phyloP scores from a whole-genome alignment of 2,888 invertebrate genomes.

The Napeogenes sylphis region DNA sequence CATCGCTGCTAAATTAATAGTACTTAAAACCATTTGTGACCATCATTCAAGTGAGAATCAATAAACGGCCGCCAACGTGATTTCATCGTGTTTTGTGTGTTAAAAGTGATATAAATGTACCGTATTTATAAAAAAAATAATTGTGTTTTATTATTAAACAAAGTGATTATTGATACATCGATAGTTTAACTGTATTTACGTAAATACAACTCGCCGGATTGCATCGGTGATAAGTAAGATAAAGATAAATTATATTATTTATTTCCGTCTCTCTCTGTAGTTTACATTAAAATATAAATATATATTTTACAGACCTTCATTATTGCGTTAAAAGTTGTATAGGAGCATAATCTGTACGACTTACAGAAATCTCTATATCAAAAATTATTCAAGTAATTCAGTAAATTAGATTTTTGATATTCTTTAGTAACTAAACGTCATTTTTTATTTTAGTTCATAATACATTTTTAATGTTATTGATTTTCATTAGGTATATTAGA shows the following conservation, averaged over 20 bases:
- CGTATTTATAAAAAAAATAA: neutral
- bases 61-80: slow-evolving; percentile 10
- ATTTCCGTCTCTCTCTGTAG: slow-evolving; percentile 1
- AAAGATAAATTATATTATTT: neutral
- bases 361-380: too few relatives aligned
- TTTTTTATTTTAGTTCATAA: neutral
- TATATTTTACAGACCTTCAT: neutral
- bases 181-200: neutral
- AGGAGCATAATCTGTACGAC: neutral
- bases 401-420: too few relatives aligned
- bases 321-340: neutral
- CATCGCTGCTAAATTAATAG: slow-evolving; percentile 20
- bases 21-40: slow-evolving; percentile 21
- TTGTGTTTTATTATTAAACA: neutral
- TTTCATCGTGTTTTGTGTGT: slow-evolving; percentile 9
- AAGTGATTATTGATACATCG: neutral
- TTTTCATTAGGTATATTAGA: neutral
- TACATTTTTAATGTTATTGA: neutral
- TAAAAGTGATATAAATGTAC: slow-evolving; percentile 2
- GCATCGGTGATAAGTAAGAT: slow-evolving; percentile 2
- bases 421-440: too few relatives aligned
- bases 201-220: neutral
- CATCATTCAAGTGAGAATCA: slow-evolving; percentile 9
- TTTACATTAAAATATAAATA: neutral
- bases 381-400: too few relatives aligned